phyloP scores from a whole-genome alignment of 64 coral and sea anemone species.

The Actinia equina region DNA sequence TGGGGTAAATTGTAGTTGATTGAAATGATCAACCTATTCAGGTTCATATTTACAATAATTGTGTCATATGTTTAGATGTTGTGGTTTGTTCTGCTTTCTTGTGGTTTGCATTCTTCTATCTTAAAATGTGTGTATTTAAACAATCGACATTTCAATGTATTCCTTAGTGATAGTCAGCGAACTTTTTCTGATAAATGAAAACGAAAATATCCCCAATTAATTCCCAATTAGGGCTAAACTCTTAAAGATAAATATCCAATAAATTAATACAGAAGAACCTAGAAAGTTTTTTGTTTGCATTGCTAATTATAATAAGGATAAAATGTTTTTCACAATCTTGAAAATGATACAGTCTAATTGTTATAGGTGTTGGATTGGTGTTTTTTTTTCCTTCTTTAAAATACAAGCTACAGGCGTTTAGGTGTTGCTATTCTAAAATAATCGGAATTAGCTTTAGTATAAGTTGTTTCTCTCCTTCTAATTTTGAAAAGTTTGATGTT shows the following conservation, averaged over 20 bases:
- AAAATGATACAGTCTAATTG: neutral
- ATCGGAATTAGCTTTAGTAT: neutral
- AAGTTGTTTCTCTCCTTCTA: neutral
- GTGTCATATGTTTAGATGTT: conserved; percentile 6
- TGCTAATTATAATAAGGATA: neutral
- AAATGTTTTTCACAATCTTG: neutral
- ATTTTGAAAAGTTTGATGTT: neutral
- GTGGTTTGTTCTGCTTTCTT: neutral
- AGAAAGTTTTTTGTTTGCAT: neutral
- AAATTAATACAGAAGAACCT: neutral
- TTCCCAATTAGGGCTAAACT: neutral
- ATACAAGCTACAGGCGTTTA: neutral
- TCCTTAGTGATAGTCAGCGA: neutral
- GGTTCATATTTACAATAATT: neutral
- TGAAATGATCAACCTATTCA: neutral
- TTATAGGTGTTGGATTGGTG: neutral
- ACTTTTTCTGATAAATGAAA: neutral
- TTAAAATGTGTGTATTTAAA: neutral
- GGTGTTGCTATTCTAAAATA: neutral
- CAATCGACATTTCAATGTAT: neutral
- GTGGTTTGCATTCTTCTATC: neutral
- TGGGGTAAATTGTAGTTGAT: neutral
- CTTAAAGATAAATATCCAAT: neutral
- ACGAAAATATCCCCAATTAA: neutral
- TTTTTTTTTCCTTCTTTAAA: neutral